Percentiles rank a stretch among this genome's conserved stretches.
Evolutionary conservation across 2,797 vertebrate species (phyloP).

Genomic region (Peromyscus nudipes): DNA sequence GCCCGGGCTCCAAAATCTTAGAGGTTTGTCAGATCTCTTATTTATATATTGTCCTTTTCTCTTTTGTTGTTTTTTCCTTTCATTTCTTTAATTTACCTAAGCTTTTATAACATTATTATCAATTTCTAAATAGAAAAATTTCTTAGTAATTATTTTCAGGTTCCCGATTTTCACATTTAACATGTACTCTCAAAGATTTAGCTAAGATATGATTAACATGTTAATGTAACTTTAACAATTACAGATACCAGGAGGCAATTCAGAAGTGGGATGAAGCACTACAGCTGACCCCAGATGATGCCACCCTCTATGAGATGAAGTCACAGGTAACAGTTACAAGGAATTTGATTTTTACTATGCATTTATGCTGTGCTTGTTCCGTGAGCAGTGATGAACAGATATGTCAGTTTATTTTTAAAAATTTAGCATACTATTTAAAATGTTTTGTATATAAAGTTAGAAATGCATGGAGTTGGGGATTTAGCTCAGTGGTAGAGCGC

Average conservation of each 20-base stretch:
- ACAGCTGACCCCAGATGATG: constrained; percentile 95
- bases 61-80: constrained; percentile 33
- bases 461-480: constrained; percentile 5
- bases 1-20: neutral
- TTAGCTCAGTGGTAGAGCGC: no score
- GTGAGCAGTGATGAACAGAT: neutral
- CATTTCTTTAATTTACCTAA: neutral
- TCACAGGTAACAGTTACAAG: constrained; percentile 92
- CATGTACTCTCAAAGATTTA: neutral
- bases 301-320: constrained; percentile 97
- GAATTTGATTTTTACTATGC: neutral
- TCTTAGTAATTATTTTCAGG: constrained; percentile 54
- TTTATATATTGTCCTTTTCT: constrained; percentile 35
- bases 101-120: constrained; percentile 10
- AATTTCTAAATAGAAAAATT: constrained; percentile 32
- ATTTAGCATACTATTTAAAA: constrained; percentile 21
- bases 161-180: constrained; percentile 30
- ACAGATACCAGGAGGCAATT: constrained; percentile 95
- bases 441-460: constrained; percentile 17
- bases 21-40: constrained; percentile 22
- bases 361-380: neutral
- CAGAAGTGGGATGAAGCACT: constrained; percentile 98
- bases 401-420: neutral
- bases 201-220: neutral
- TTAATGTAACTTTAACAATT: constrained; percentile 79